phyloP scores from a whole-genome alignment of 2,797 vertebrate species.

The Catostomus latipinnis region DNA sequence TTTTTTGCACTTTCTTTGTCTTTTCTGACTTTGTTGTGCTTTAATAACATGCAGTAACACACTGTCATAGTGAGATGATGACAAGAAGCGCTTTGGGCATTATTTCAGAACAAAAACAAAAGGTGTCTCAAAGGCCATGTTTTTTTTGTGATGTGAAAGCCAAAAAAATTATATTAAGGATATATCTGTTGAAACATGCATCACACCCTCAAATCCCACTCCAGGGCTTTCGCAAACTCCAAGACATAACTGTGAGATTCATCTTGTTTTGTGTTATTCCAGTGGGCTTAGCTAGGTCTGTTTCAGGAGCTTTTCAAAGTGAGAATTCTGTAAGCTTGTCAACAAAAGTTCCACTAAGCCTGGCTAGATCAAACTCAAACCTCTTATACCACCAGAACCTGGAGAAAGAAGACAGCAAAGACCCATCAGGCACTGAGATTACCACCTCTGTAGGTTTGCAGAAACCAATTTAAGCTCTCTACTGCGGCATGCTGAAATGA shows the following conservation, averaged over 20 bases:
- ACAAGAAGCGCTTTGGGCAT: not conserved
- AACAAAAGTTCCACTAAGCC: conserved; percentile 50
- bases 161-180: conserved; percentile 8
- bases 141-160: not conserved
- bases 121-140: not conserved
- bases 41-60: no score
- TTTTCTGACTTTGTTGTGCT: no score
- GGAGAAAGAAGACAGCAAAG: conserved; percentile 37
- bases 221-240: conserved; percentile 13
- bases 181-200: conserved; percentile 21
- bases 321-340: conserved; percentile 49
- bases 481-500: conserved; percentile 3
- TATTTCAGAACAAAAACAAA: no score
- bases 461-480: conserved; percentile 43
- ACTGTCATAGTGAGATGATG: no score
- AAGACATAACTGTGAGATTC: conserved; percentile 22
- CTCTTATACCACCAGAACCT: conserved; percentile 11
- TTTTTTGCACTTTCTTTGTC: no score
- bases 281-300: conserved; percentile 18
- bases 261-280: conserved; percentile 28
- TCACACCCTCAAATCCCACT: conserved; percentile 19
- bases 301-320: conserved; percentile 13
- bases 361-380: conserved; percentile 38
- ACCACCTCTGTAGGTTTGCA: conserved; percentile 20
- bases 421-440: conserved; percentile 31